Base-by-base conservation (phyloP, 2,797 vertebrate species). In the Lerista edwardsae region DNA sequence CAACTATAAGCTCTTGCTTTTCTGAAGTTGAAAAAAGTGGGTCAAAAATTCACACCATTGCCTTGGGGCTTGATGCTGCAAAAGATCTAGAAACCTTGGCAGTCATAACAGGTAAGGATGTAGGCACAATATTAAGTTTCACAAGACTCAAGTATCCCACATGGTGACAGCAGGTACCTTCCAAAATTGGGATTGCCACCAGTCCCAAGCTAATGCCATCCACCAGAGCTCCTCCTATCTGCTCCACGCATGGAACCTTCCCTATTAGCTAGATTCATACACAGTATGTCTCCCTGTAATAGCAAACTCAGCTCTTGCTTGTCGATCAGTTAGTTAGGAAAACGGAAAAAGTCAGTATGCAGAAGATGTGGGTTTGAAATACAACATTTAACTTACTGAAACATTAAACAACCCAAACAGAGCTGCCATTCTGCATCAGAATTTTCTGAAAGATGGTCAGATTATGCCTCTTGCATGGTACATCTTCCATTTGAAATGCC, bases 1-100 rank as follows among this genome's bases (percentile, higher is more conserved):
- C 0, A 4, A 5, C 3, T 6, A 89, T 94, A 36, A 83, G 72
- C 0, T 0, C 0, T 0, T 97, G 96, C 90, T 80, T 92, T 68
- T 1, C 15, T 0, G 27, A 64, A 3, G 95, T 96, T 75, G 80
- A 84, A 55, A 17, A 85, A 21, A 97, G 95, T 5, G 94, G 94
- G 6, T 89, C 93, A 15, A 88, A 94, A 82, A 94, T 96, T 86
- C 95, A 97, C 71, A 96, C 96, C 0, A 86, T 97, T 4, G 95
- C 95, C 39, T 80, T 97, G 4, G 95, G 96, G 47, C 62, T 74
- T 0, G 14, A 0, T 0, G 96, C 95, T 14, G 94, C 80, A 0
- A 0, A 2, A 59, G 87, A 86, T 71, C 83, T 97, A 15, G 84
- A 88, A 84, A 7, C 76, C 2, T 86, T 97, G 51, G 91, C 96